phyloP scores from a whole-genome alignment of 1,140 invertebrate genomes.

The Myzus persicae region DNA sequence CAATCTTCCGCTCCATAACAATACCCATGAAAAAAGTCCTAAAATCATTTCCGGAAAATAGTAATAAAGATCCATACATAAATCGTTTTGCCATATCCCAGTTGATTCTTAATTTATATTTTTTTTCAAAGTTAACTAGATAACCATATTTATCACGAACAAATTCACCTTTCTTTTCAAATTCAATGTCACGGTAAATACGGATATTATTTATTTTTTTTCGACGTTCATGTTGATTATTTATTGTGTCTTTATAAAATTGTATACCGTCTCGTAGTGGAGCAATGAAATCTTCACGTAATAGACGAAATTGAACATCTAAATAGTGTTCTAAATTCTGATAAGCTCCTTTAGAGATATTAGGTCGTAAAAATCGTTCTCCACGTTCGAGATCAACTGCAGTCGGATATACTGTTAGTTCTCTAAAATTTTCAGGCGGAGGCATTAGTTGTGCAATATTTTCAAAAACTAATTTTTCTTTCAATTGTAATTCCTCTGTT shows the following conservation, averaged over 20 bases:
- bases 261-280: constrained; percentile 70
- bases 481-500: constrained; percentile 20
- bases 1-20: background rate
- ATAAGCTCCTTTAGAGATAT: constrained; percentile 72
- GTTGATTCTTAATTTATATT: background rate
- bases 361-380: constrained; percentile 68
- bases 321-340: constrained; percentile 75
- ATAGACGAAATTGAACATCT: constrained; percentile 77
- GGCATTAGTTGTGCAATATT: constrained; percentile 1
- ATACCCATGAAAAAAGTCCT: background rate
- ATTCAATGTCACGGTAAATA: constrained; percentile 57
- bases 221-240: constrained; percentile 35
- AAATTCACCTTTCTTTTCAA: background rate
- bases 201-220: constrained; percentile 58
- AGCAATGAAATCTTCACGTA: constrained; percentile 77
- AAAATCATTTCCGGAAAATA: background rate
- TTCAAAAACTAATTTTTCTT: constrained; percentile 48
- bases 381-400: constrained; percentile 44
- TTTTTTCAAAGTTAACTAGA: background rate
- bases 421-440: constrained; percentile 60
- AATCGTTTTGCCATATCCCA: background rate
- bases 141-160: background rate
- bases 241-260: constrained; percentile 63
- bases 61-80: background rate
- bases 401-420: constrained; percentile 56